Evolutionary conservation across 2,113 vertebrate genomes (phyloP), one percentile per base, ranked within the genome.

Genomic region (Neogobius melanostomus): DNA sequence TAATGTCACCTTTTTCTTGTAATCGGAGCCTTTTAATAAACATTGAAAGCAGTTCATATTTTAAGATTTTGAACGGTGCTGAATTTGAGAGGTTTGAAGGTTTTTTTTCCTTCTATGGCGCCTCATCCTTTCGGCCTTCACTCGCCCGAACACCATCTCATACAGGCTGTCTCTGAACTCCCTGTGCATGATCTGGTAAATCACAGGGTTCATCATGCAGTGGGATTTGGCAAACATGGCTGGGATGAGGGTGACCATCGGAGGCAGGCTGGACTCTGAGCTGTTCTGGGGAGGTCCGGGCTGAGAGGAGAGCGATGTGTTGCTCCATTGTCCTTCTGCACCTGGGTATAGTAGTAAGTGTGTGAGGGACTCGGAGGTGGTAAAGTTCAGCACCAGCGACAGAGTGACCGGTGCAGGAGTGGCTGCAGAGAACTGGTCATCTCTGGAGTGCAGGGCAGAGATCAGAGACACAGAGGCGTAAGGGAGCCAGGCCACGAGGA

Each of bases 141-240:
- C 69, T 52, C 65, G 36, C 15, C 82, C 74, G 12, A 82, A 83
- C 12, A 90, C 15, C 50, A 87, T 66, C 17, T 53, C 17, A 11
- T 64, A 80, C 12, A 89, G 62, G 0, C 81, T 68, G 6, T 76
- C 36, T 49, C 85, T 71, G 72, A 89, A 90, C 63, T 89, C 87
- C 5, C 43, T 70, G 71, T 88, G 87, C 87, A 90, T 89, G 47
- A 88, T 79, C 66, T 91, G 90, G 71, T 90, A 91, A 70, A 90
- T 88, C 17, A 91, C 68, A 16, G 87, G 87, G 79, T 91, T 90
- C 14, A 90, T 72, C 85, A 90, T 83, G 66, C 80, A 82, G 80
- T 89, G 87, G 42, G 85, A 90, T 57, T 90, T 91, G 46, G 88
- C 89, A 4, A 91, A 66, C 66, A 91, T 49, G 2, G 76, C 82